Percentiles rank a stretch among this genome's conserved stretches.
Evolutionary conservation across 2,113 vertebrate genomes (phyloP).

Genomic region (Tyto alba): DNA sequence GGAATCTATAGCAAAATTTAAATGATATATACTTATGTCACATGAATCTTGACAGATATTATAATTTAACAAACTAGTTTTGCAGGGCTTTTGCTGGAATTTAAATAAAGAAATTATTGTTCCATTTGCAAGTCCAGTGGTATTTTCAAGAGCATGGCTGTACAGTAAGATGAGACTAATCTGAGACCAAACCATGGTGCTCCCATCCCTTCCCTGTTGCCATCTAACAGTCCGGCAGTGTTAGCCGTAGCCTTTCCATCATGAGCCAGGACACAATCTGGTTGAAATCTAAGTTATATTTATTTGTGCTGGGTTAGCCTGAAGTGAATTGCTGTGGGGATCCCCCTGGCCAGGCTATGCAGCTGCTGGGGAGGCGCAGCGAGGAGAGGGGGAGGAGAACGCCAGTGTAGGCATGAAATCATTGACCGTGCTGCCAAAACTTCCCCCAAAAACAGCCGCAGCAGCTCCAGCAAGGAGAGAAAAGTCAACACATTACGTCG

Average conservation of each 20-base stretch:
- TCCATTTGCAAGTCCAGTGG: not conserved
- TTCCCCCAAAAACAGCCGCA: not conserved
- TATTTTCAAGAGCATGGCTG: not conserved
- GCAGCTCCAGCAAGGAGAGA: not conserved
- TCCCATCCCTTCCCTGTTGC: not conserved
- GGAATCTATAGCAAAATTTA: not conserved
- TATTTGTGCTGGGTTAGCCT: not conserved
- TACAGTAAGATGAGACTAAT: not conserved
- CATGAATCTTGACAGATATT: not conserved
- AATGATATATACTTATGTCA: fast-evolving
- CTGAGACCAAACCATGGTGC: not conserved
- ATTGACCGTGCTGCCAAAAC: fast-evolving
- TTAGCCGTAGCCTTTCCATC: not conserved
- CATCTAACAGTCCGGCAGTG: not conserved
- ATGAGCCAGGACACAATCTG: not conserved
- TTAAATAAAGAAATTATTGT: not conserved
- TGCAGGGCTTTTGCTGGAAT: not conserved
- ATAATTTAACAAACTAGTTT: not conserved
- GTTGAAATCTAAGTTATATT: not conserved
- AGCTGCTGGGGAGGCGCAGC: not conserved
- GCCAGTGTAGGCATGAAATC: not conserved
- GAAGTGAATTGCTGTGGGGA: not conserved
- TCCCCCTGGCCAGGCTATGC: not conserved
- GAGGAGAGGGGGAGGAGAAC: not conserved
- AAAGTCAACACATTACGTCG: not conserved